These are phyloP conservation scores for Agrotis segetum DNA, from an alignment of 2,888 invertebrate species.

Conservation along the genomic window DNA sequence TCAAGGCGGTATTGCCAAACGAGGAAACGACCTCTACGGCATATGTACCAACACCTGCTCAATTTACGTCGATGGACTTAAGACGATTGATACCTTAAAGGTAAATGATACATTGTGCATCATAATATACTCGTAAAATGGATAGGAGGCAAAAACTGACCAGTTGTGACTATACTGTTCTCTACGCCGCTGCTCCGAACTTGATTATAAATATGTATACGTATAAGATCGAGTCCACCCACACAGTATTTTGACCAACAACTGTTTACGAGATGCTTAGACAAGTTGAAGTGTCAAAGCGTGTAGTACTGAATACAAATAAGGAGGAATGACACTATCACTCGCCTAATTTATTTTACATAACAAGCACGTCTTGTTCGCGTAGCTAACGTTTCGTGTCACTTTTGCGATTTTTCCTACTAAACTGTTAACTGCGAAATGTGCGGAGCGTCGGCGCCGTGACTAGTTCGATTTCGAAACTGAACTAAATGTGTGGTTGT, in stretches of 20 bases:
- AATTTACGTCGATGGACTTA: slow-evolving; percentile 16
- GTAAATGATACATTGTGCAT: slow-evolving; percentile 8
- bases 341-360: slow-evolving; percentile 75
- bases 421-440: slow-evolving; percentile 33
- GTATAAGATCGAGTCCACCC: slow-evolving; percentile 26
- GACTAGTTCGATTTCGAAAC: slow-evolving; percentile 76
- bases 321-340: slow-evolving; percentile 73
- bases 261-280: slow-evolving; percentile 47
- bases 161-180: slow-evolving; percentile 22
- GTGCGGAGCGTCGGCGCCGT: slow-evolving; percentile 49
- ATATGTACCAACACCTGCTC: slow-evolving; percentile 38
- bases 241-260: slow-evolving; percentile 54
- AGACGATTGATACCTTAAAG: slow-evolving; percentile 33
- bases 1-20: slow-evolving; percentile 76
- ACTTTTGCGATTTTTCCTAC: slow-evolving; percentile 44
- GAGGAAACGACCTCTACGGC: slow-evolving; percentile 76
- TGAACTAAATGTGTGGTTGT: slow-evolving; percentile 83
- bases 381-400: slow-evolving; percentile 41
- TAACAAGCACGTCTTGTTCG: slow-evolving; percentile 71
- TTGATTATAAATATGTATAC: slow-evolving; percentile 23
- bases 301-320: slow-evolving; percentile 77
- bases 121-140: slow-evolving; percentile 22
- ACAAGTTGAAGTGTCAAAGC: slow-evolving; percentile 67
- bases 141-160: slow-evolving; percentile 21
- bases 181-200: slow-evolving; percentile 15